Evolutionary conservation across 2,888 invertebrate genomes (phyloP), one percentile per base, ranked within the genome.

Genomic region (Phoenoteleia sp.): DNA sequence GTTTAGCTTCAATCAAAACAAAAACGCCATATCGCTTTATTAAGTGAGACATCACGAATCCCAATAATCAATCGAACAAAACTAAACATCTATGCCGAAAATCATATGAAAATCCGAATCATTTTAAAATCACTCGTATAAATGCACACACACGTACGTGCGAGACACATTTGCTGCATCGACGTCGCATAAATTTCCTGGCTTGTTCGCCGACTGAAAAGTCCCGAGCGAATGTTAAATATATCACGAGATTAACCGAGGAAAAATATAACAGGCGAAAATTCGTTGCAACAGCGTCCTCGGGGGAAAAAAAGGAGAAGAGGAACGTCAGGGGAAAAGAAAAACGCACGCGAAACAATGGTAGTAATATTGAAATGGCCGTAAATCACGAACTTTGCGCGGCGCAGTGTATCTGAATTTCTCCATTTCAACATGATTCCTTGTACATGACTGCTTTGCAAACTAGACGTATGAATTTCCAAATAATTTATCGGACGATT

Each of bases 171-270:
- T 86, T 82, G 82, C 64, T 84, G 82, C 85, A 88, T 86, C 82
- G 85, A 80, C 71, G 77, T 74, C 76, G 86, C 86, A 86, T 88
- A 88, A 87, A 87, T 86, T 88, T 84, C 39, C 66, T 52, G 47
- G 81, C 81, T 66, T 71, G 79, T 62, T 81, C 79, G 77, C 54
- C 76, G 74, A 83, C 71, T 83, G 85, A 80, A 83, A 85, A 80
- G 80, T 83, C 72, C 72, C 82, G 71, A 45, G 72, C 72, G 82
- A 80, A 76, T 76, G 72, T 80, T 76, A 85, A 82, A 82, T 85
- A 85, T 85, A 83, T 85, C 82, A 82, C 60, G 82, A 80, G 85
- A 86, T 86, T 86, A 86, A 84, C 81, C 77, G 74, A 72, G 86
- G 81, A 81, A 86, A 82, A 86, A 86, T 84, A 79, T 83, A 81